phyloP scores from a whole-genome alignment of 2,797 vertebrate genomes.

The Sarcophilus harrisii region DNA sequence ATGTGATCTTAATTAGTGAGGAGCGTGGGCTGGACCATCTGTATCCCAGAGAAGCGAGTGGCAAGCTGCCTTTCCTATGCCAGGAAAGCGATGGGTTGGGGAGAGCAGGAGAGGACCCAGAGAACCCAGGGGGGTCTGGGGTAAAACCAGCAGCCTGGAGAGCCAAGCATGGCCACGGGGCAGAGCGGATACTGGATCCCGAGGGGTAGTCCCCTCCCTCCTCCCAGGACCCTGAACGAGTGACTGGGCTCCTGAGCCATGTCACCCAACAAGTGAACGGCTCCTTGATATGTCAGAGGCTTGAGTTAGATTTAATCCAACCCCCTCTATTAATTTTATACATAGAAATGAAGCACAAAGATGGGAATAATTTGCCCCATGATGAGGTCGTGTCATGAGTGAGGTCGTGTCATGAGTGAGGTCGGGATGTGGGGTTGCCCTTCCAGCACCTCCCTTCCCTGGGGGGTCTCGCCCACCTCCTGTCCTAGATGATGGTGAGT shows the following conservation, averaged over 20 bases:
- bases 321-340: not conserved
- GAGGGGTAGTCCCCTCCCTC: not conserved
- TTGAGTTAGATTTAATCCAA: not conserved
- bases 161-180: not conserved
- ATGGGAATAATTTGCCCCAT: not conserved
- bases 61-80: conserved; percentile 74
- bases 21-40: conserved; percentile 77
- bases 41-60: conserved; percentile 77
- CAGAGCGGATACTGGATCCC: conserved; percentile 1
- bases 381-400: not conserved
- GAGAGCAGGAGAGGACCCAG: conserved; percentile 64
- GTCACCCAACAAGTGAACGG: not conserved
- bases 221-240: not conserved
- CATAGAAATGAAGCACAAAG: not conserved
- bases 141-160: conserved; percentile 36
- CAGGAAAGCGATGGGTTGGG: conserved; percentile 71
- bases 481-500: conserved; percentile 8
- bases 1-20: conserved; percentile 74
- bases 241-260: not conserved
- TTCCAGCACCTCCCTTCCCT: not conserved
- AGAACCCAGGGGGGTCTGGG: conserved; percentile 58
- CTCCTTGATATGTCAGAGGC: not conserved
- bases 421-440: not conserved
- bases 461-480: not conserved
- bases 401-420: not conserved